Base-by-base conservation (phyloP, 2,113 vertebrate genomes). In the Spermophilus dauricus region DNA sequence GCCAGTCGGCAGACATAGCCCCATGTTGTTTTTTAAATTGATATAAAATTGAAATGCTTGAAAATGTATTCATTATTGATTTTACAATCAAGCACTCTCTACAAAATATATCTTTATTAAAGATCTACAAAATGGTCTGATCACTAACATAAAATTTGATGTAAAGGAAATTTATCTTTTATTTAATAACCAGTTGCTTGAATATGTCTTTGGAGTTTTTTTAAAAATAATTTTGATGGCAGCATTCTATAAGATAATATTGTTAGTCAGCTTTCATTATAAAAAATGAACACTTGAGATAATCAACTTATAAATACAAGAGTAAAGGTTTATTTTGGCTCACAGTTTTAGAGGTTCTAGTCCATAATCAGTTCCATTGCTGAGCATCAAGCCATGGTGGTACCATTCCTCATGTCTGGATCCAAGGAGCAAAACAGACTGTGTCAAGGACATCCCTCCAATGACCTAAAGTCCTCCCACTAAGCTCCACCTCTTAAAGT, bases 51-150 rank as follows among this genome's bases (percentile, higher is more conserved):
- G 22, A 76, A 58, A 48, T 86, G 13, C 24, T 77, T 51, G 14
- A 51, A 89, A 80, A 69, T 34, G 39, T 65, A 13, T 56, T 58
- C 22, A 18, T 72, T 2, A 78, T 12, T 83, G 42, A 78, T 87
- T 92, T 92, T 72, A 56, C 8, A 80, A 32, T 56, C n/a, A 85
- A 48, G 30, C 8, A 72, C 30, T 45, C 4, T 42, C 8, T 78
- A n/a, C 63, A 77, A 94, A 77, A 88, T 78, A 12, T 22, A 56
- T 70, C 18, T 67, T 86, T n/a, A 78, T 70, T 88, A 76, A 91
- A 78, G 34, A 63, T 53, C 22, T 56, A 45, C 30, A 42, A 83
- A 83, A 75, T 77, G 30, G 7, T 65, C 7, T 83, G 14, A 45
- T 65, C n/a, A 32, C 14, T 70, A 63, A 77, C 14, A 58, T 58